Evolutionary conservation across 2,797 vertebrate genomes (phyloP).

Genomic region (Sus cebifrons): DNA sequence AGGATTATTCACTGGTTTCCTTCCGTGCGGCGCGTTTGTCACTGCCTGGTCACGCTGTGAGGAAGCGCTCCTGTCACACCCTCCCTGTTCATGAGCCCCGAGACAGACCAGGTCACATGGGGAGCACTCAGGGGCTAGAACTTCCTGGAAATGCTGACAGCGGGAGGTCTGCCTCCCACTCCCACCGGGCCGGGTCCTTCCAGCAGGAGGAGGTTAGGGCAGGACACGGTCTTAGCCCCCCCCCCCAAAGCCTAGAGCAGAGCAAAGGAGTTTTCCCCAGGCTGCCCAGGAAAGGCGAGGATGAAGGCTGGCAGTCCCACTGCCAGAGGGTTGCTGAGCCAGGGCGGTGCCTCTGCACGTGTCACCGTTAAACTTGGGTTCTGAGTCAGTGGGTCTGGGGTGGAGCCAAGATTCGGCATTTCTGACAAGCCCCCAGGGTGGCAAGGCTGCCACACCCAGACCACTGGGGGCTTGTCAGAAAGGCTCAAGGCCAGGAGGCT

Average conservation of each 20-base stretch:
- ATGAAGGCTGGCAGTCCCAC: constrained; percentile 2
- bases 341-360: background rate
- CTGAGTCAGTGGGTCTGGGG: background rate
- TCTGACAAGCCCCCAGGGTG: background rate
- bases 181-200: accelerated
- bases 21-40: constrained; percentile 79
- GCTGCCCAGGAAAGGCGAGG: background rate
- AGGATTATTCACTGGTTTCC: constrained; percentile 78
- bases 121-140: background rate
- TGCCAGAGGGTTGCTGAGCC: background rate
- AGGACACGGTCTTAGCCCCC: background rate
- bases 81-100: constrained; percentile 73
- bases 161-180: constrained; percentile 34
- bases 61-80: constrained; percentile 79
- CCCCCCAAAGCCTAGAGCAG: background rate
- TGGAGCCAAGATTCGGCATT: background rate
- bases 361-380: background rate
- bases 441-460: background rate
- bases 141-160: constrained; percentile 77
- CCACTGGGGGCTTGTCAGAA: background rate
- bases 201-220: background rate
- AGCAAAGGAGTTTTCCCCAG: background rate
- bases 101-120: constrained; percentile 75
- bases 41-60: constrained; percentile 68
- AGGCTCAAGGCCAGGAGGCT: background rate